Evolutionary conservation across 2,113 vertebrate species (phyloP).

Genomic region (Trachemys scripta): DNA sequence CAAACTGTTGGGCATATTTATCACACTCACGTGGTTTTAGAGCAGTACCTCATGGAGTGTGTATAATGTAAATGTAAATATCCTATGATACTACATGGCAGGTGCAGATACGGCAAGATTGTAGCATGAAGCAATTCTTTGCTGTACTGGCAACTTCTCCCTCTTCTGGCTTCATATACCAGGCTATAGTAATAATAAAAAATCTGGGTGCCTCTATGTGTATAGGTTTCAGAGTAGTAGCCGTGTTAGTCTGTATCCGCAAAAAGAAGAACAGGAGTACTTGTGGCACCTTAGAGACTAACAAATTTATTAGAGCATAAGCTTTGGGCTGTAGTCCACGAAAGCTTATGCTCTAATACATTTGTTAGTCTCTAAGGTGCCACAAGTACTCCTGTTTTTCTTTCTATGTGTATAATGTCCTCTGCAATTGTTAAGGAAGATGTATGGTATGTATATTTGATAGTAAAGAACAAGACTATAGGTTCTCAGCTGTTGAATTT

Average conservation of each 20-base stretch:
- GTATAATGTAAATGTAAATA: rapidly evolving
- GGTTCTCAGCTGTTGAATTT: not conserved
- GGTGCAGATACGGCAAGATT: not conserved
- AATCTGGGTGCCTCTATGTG: not conserved
- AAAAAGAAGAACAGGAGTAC: no score
- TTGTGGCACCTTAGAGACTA: no score
- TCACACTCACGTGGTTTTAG: no score
- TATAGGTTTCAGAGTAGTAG: not conserved
- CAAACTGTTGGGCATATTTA: not conserved
- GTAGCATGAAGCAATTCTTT: not conserved
- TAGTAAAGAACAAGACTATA: not conserved
- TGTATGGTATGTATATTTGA: rapidly evolving
- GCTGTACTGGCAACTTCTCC: not conserved
- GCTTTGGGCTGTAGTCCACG: no score
- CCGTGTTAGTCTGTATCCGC: no score
- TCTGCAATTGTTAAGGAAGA: not conserved
- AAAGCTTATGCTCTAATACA: no score
- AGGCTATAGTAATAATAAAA: not conserved
- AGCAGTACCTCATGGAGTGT: rapidly evolving
- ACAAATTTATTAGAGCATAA: no score
- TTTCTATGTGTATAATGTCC: not conserved
- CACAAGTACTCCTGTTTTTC: no score
- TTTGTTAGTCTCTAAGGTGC: no score
- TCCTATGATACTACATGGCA: rapidly evolving
- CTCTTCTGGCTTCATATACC: rapidly evolving